Conservation (phyloP, 2,888 invertebrate genomes). For the Nycteola revayana region DNA sequence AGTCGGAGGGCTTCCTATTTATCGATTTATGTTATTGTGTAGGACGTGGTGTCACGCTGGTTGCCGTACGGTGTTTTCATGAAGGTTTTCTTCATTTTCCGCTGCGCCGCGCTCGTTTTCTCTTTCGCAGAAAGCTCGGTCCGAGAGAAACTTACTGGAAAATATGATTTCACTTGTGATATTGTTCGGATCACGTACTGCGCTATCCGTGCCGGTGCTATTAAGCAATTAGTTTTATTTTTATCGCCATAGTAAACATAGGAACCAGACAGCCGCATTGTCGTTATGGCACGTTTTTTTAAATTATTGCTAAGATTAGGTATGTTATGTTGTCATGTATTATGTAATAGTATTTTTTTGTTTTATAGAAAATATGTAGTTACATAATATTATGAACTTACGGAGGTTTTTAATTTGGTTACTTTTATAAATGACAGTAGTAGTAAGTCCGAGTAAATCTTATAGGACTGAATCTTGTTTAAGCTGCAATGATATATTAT, state of each 20-base stretch:
- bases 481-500: no score
- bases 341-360: no score
- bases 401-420: no score
- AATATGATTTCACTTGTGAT: slow-evolving; percentile 59
- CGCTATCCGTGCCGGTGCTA: slow-evolving; percentile 16
- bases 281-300: no score
- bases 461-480: no score
- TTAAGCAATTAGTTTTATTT: slow-evolving; percentile 27
- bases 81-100: slow-evolving; percentile 61
- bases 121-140: slow-evolving; percentile 60
- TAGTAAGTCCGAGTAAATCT: no score
- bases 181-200: slow-evolving; percentile 42
- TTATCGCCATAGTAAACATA: slow-evolving; percentile 8
- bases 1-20: slow-evolving; percentile 80
- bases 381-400: no score
- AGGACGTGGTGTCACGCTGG: slow-evolving; percentile 54
- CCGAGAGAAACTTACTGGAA: slow-evolving; percentile 61
- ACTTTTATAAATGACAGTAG: no score
- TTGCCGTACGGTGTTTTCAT: slow-evolving; percentile 50
- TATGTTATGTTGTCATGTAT: no score
- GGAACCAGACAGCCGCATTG: no score
- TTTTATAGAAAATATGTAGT: no score
- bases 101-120: slow-evolving; percentile 52
- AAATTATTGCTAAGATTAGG: no score
- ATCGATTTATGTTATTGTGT: slow-evolving; percentile 77